Evolutionary conservation across 2,113 vertebrate species (phyloP).

Genomic region (Antigone vipio): DNA sequence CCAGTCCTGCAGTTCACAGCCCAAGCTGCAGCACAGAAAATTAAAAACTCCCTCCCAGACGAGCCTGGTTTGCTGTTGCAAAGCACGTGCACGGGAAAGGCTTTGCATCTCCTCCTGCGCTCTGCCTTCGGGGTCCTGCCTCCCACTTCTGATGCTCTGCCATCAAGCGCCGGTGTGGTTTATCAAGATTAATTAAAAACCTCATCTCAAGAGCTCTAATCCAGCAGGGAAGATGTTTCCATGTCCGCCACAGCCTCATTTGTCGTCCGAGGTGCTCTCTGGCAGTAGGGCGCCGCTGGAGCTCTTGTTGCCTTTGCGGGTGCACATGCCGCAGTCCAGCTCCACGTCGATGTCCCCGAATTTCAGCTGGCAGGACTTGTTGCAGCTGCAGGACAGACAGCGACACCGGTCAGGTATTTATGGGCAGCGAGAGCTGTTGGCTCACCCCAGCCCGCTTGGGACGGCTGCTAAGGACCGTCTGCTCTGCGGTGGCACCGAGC

Average conservation of each 20-base stretch:
- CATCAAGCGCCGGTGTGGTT: neutral
- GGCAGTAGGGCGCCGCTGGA: neutral
- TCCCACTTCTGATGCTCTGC: neutral
- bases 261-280: neutral
- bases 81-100: neutral
- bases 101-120: fast-evolving
- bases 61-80: neutral
- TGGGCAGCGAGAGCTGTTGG: fast-evolving
- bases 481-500: fast-evolving
- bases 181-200: neutral
- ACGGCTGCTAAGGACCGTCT: neutral
- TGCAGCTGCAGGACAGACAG: constrained; percentile 23
- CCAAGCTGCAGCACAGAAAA: neutral
- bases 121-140: fast-evolving
- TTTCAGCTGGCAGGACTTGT: constrained; percentile 30
- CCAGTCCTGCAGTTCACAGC: neutral
- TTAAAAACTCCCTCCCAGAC: neutral
- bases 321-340: constrained; percentile 49
- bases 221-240: neutral
- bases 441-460: neutral
- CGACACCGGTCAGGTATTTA: neutral
- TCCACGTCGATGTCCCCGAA: constrained; percentile 28
- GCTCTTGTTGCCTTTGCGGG: neutral
- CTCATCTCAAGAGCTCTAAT: neutral
- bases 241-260: neutral